phyloP scores from a whole-genome alignment of 2,888 invertebrate species.

The Lissocephala sabroskyi region DNA sequence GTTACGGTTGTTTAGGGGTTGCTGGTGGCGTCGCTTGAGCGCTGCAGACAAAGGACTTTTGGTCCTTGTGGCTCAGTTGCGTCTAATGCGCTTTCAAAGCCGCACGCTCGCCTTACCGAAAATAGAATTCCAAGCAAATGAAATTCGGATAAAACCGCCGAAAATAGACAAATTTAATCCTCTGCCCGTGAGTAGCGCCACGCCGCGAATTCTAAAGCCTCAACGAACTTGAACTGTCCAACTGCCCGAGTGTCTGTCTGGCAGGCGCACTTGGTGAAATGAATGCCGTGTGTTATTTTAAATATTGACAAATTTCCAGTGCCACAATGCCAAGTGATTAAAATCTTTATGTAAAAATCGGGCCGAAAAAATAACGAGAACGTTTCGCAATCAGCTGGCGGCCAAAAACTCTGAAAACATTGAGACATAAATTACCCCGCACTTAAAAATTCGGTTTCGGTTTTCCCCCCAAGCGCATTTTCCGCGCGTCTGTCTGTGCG shows the following conservation, averaged over 20 bases:
- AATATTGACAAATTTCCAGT: conserved; percentile 56
- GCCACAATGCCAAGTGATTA: conserved; percentile 24
- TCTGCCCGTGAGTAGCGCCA: conserved; percentile 19
- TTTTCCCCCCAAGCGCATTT: background rate
- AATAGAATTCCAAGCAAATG: conserved; percentile 11
- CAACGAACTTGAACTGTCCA: conserved; percentile 55
- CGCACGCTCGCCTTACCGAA: conserved; percentile 8
- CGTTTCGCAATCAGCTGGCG: conserved; percentile 13
- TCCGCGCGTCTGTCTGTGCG: too few relatives aligned
- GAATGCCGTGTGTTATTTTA: conserved; percentile 19
- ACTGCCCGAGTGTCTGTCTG: background rate
- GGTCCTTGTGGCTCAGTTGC: conserved; percentile 46
- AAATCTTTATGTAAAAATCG: conserved; percentile 27
- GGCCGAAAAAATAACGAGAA: conserved; percentile 12
- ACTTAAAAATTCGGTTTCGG: background rate
- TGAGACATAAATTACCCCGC: conserved; percentile 29
- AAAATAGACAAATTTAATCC: conserved; percentile 31
- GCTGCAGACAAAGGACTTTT: conserved; percentile 37
- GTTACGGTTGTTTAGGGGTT: too few relatives aligned
- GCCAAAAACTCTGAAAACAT: conserved; percentile 28
- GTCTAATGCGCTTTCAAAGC: conserved; percentile 42
- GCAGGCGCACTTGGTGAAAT: too few relatives aligned
- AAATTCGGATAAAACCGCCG: background rate
- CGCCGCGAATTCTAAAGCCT: conserved; percentile 16
- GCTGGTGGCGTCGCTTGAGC: too few relatives aligned